These are phyloP conservation scores for Apaloderma vittatum DNA, from an alignment of 2,113 vertebrate genomes.

Conservation along the genomic window DNA sequence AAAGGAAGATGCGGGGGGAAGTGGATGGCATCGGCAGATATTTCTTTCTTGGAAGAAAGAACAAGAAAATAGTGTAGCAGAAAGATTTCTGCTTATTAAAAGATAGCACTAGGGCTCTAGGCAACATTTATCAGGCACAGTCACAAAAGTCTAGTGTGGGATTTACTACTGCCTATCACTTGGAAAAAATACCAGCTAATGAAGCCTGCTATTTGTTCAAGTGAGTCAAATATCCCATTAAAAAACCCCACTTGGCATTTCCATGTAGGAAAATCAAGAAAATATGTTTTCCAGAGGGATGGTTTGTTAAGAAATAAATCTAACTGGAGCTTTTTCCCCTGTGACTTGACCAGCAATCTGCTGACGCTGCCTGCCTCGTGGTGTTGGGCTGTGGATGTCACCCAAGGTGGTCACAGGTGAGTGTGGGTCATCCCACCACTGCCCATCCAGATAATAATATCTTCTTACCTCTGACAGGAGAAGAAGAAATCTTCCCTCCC, in stretches of 20 bases:
- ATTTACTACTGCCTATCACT: not conserved
- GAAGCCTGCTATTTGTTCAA: slow-evolving; percentile 27
- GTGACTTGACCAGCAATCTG: not conserved
- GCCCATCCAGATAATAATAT: not conserved
- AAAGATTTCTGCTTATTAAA: slow-evolving; percentile 48
- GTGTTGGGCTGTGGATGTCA: not conserved
- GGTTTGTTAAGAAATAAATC: not conserved
- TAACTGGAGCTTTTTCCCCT: not conserved
- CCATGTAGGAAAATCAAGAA: not conserved
- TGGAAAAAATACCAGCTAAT: not conserved
- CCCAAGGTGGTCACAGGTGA: rapidly evolving
- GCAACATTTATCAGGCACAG: slow-evolving; percentile 29
- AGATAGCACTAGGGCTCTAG: not conserved
- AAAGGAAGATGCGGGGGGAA: not conserved
- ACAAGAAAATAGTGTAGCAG: not conserved
- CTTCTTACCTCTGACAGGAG: not conserved
- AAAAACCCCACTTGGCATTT: not conserved
- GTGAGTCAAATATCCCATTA: not conserved
- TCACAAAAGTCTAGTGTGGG: not conserved
- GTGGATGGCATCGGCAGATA: not conserved
- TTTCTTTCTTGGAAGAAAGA: not conserved
- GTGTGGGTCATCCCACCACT: rapidly evolving
- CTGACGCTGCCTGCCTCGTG: not conserved
- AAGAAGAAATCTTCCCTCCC: not conserved
- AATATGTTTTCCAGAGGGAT: rapidly evolving